Evolutionary conservation across 1,140 invertebrate species (phyloP).

Genomic region (Diorhabda carinulata): DNA sequence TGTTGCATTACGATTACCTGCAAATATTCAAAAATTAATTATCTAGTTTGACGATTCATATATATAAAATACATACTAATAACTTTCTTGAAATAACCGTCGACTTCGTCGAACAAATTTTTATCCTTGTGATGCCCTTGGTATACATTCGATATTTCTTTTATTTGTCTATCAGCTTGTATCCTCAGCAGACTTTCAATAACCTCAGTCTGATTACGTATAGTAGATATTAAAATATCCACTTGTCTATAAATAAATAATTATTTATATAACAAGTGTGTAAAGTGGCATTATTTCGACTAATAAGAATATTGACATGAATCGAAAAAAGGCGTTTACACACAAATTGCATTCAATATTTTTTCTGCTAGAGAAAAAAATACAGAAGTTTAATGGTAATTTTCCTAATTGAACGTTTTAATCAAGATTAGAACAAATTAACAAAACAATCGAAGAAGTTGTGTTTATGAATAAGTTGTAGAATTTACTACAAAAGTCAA

Average conservation of each 20-base stretch:
- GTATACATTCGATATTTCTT: constrained; percentile 66
- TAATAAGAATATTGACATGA: no score
- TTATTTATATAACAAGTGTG: not conserved
- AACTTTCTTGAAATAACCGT: constrained; percentile 62
- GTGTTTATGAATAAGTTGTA: no score
- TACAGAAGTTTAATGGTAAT: no score
- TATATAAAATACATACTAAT: constrained; percentile 45
- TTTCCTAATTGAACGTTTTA: no score
- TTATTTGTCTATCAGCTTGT: constrained; percentile 53
- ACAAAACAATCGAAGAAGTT: no score
- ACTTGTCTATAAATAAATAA: constrained; percentile 53
- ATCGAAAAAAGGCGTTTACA: no score
- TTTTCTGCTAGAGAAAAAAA: no score
- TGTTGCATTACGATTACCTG: constrained; percentile 61
- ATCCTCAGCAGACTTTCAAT: constrained; percentile 42
- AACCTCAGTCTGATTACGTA: constrained; percentile 63
- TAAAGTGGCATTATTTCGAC: no score
- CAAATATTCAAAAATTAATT: not conserved
- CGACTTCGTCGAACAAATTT: constrained; percentile 63
- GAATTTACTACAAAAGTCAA: no score
- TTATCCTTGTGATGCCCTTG: constrained; percentile 71
- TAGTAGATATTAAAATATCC: constrained; percentile 67
- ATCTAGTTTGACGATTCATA: not conserved
- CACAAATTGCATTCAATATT: no score
- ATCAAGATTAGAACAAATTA: no score